A percentile compares a stretch with the other conserved stretches of the same genome.
phyloP scores from a whole-genome alignment of 2,888 invertebrate genomes.

The Exocentrus adspersus region DNA sequence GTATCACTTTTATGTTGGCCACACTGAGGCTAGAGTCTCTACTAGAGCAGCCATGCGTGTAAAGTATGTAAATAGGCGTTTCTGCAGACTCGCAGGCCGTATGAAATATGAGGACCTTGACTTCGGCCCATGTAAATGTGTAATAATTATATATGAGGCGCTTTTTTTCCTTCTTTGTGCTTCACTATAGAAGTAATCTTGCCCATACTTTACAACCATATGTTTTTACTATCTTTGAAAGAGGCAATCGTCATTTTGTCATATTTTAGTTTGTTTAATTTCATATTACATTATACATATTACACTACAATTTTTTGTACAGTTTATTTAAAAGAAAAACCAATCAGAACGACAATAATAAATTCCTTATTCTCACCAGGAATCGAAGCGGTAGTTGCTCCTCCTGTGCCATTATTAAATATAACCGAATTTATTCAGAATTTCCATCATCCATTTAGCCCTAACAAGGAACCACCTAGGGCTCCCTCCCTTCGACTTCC shows the following conservation, averaged over 20 bases:
- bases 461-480: slow-evolving; percentile 1
- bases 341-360: too few species aligned
- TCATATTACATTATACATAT: too few species aligned
- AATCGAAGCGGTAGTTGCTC: too few species aligned
- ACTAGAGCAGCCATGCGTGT: slow-evolving; percentile 56
- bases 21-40: slow-evolving; percentile 56
- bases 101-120: slow-evolving; percentile 39
- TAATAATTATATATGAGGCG: slow-evolving; percentile 20
- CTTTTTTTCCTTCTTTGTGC: slow-evolving; percentile 13
- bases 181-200: too few species aligned
- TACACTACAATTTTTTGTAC: too few species aligned
- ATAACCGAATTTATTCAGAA: not conserved
- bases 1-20: slow-evolving; percentile 59
- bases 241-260: too few species aligned
- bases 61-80: slow-evolving; percentile 57
- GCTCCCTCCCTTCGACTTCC: not conserved
- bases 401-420: too few species aligned
- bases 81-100: slow-evolving; percentile 48
- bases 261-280: too few species aligned
- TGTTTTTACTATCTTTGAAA: too few species aligned
- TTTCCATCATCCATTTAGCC: not conserved
- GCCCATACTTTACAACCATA: too few species aligned
- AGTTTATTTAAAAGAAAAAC: too few species aligned
- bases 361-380: too few species aligned
- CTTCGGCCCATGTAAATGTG: slow-evolving; percentile 8